These are phyloP conservation scores for Nomada lathburiana DNA, from an alignment of 2,888 invertebrate genomes.

Conservation along the genomic window DNA sequence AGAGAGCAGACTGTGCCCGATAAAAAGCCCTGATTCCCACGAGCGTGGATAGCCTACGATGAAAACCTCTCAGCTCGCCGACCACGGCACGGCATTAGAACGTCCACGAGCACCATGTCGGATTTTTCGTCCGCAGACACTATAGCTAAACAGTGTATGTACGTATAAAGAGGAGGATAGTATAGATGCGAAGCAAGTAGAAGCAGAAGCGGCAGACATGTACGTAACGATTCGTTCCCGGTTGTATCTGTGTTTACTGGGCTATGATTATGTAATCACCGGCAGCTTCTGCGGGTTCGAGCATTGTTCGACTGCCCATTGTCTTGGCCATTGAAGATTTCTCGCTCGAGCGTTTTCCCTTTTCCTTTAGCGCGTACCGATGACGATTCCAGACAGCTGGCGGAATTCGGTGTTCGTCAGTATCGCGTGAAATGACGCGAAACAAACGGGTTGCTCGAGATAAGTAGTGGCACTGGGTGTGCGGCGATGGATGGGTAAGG, in stretches of 20 bases:
- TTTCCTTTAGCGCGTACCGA: slow-evolving; percentile 20
- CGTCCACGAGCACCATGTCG: slow-evolving; percentile 64
- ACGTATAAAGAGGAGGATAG: neutral
- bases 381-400: neutral
- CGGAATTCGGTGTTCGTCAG: neutral
- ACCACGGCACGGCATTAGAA: slow-evolving; percentile 68
- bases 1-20: slow-evolving; percentile 65
- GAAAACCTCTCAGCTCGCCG: slow-evolving; percentile 71
- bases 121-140: slow-evolving; percentile 65
- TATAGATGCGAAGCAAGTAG: neutral
- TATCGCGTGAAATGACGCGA: slow-evolving; percentile 6
- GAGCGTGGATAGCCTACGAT: slow-evolving; percentile 73
- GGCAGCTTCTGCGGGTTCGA: slow-evolving; percentile 49
- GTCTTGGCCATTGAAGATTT: slow-evolving; percentile 34
- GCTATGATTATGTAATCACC: slow-evolving; percentile 60
- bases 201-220: slow-evolving; percentile 3
- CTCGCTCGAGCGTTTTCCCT: slow-evolving; percentile 30
- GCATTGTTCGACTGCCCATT: slow-evolving; percentile 41
- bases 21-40: slow-evolving; percentile 78
- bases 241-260: slow-evolving; percentile 52
- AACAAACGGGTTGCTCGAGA: neutral
- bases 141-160: slow-evolving; percentile 14
- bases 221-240: slow-evolving; percentile 50
- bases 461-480: neutral
- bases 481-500: neutral